Base-by-base conservation (phyloP, 2,113 vertebrate genomes). In the Cairina moschata region DNA sequence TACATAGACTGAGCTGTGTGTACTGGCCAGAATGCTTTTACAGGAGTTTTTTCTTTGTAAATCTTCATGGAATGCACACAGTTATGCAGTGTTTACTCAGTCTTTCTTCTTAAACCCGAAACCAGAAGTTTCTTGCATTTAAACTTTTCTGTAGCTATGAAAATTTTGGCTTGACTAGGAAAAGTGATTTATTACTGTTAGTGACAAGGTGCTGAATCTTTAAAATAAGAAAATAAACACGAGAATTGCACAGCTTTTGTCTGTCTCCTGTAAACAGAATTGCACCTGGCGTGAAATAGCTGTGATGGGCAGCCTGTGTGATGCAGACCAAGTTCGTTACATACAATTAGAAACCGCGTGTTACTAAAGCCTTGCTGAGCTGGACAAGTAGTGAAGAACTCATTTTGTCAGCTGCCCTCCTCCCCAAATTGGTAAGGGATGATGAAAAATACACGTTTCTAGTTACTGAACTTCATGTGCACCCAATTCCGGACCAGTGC, bases 321-420 rank as follows among this genome's bases (percentile, higher is more conserved):
- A 18, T 58, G 26, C 18, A 26, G 88, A 67, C 9, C 17, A 3
- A 74, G 12, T 83, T 91, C 77, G 18, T 62, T 67, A 20, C 62
- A 32, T 34, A 4, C 29, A 29, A 0, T 40, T 67, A 55, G 36
- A 34, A 71, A 86, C 52, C 18, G 1, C 0, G 0, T 29, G 42
- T 50, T 83, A 38, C 44, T 76, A 50, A 90, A 75, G n/a, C 65
- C 83, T 73, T 18, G 3, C 44, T 58, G 42, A 79, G 31, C 25
- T 76, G 71, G 26, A 25, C 48, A 21, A 58, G 6, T 59, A 22
- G 12, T 29, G 60, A 42, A 75, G 31, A 40, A 56, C 72, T 40
- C 13, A 36, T 36, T 62, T 65, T 88, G 22, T 21, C 50, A 77
- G 32, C 55, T 66, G 59, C 22, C 48, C 34, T 79, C 29, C 23